Base-by-base conservation (phyloP, 2,113 vertebrate genomes). In the Trogon surrucura region DNA sequence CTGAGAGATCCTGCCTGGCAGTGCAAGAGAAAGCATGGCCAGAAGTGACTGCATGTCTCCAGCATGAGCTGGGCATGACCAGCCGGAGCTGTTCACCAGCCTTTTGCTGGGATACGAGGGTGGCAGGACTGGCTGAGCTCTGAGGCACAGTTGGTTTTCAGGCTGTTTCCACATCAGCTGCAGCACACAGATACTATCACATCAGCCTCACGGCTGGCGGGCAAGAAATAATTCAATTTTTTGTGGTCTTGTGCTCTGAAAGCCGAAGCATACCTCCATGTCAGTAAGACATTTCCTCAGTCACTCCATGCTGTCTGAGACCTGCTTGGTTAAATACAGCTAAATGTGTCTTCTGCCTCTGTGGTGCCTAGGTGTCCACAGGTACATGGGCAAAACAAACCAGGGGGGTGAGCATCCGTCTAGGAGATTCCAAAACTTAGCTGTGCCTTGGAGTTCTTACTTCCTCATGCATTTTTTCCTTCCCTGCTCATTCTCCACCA, bases 181-280 rank as follows among this genome's bases (percentile, higher is more conserved):
- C 30, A 79, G 61, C 18, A 18, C 77, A 70, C 17, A n/a, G 60
- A 65, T 74, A 23, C 41, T 45, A 56, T 83, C 51, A 56, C 56
- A 66, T 65, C 44, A 54, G 30, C 47, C 38, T 75, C 26, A n/a
- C 1, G 4, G 18, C 32, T 72, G 51, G 47, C 0, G 0, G 41
- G 53, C 44, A 71, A 77, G 78, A 87, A 66, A 90, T 29, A 66
- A 71, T 44, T 45, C 27, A 14, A 1, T 58, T 29, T 87, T 74
- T 86, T 82, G 34, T 38, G 47, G 30, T 62, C n/a, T 72, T 56
- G 48, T 64, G 17, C 7, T 61, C 62, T 51, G 51, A 74, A 70
- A 66, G 48, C 48, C 0, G 0, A 80, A 72, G 58, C 67, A 62
- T 50, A 19, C 14, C 36, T 78, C 9, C 0, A 1, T 69, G 45